These are phyloP conservation scores for Halcyon malimbica DNA, from an alignment of 2,113 vertebrate genomes.

Conservation along the genomic window DNA sequence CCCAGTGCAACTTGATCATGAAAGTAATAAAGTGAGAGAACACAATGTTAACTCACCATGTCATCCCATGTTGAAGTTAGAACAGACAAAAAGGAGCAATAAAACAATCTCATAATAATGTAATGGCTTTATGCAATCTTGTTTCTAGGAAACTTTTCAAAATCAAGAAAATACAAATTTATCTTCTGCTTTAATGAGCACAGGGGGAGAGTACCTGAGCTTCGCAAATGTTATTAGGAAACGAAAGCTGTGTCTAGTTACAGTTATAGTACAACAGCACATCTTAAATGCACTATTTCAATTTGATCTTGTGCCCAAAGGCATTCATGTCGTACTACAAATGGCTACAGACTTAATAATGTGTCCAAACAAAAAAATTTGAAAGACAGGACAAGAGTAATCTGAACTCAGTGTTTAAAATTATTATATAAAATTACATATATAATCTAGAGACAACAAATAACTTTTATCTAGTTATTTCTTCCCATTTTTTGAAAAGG, in stretches of 20 bases:
- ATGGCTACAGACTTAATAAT: neutral
- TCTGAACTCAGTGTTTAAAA: neutral
- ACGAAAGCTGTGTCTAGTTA: neutral
- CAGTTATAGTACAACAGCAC: neutral
- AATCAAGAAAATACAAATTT: neutral
- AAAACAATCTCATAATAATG: constrained; percentile 19
- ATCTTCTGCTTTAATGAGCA: neutral
- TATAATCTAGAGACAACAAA: neutral
- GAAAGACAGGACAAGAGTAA: neutral
- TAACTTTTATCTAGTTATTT: neutral
- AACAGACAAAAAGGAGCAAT: constrained; percentile 14
- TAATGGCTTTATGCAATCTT: constrained; percentile 29
- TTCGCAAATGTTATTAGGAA: neutral
- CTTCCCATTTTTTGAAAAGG: neutral
- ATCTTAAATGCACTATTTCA: neutral
- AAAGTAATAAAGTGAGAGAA: constrained; percentile 35
- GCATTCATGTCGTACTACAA: neutral
- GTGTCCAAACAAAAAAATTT: neutral
- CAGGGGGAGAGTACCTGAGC: neutral
- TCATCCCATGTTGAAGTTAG: neutral
- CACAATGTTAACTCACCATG: constrained; percentile 4
- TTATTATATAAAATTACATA: neutral
- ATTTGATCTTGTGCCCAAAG: neutral
- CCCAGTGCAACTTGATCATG: constrained; percentile 23
- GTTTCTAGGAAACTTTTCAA: constrained; percentile 37